Conservation (phyloP, 2,113 vertebrate genomes). For the Limanda limanda region DNA sequence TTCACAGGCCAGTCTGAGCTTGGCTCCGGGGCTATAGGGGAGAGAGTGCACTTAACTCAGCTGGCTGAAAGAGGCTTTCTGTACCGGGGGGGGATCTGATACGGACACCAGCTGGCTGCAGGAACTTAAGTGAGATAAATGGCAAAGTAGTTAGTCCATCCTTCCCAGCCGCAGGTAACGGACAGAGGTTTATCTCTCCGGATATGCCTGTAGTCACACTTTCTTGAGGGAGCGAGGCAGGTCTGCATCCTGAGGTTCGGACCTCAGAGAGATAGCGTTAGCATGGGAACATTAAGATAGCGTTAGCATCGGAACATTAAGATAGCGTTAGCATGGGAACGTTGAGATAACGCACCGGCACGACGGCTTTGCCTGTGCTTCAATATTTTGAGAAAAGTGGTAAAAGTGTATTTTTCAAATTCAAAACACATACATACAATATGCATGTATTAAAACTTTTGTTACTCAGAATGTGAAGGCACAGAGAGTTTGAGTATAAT, state of each 20-base stretch:
- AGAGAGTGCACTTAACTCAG: slow-evolving; percentile 74
- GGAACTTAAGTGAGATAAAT: slow-evolving; percentile 79
- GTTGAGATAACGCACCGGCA: neutral
- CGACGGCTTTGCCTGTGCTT: neutral
- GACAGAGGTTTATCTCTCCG: slow-evolving; percentile 65
- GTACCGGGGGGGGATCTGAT: slow-evolving; percentile 67
- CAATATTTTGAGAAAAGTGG: neutral
- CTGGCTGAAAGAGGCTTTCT: slow-evolving; percentile 71
- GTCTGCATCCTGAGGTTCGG: slow-evolving; percentile 54
- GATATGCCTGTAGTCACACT: slow-evolving; percentile 52
- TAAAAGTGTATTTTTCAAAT: neutral
- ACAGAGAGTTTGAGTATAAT: too few species aligned
- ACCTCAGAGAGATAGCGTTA: too few species aligned
- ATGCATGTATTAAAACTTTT: neutral
- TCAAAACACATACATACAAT: neutral
- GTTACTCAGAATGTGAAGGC: neutral
- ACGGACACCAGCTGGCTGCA: slow-evolving; percentile 71
- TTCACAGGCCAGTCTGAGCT: slow-evolving; percentile 70
- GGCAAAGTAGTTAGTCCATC: slow-evolving; percentile 68
- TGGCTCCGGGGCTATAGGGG: slow-evolving; percentile 70
- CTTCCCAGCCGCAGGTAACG: slow-evolving; percentile 66
- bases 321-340: slow-evolving; percentile 18
- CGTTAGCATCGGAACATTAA: too few species aligned
- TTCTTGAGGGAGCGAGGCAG: slow-evolving; percentile 40
- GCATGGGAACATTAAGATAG: too few species aligned